phyloP scores from a whole-genome alignment of 2,113 vertebrate genomes.

The Callipepla californica region DNA sequence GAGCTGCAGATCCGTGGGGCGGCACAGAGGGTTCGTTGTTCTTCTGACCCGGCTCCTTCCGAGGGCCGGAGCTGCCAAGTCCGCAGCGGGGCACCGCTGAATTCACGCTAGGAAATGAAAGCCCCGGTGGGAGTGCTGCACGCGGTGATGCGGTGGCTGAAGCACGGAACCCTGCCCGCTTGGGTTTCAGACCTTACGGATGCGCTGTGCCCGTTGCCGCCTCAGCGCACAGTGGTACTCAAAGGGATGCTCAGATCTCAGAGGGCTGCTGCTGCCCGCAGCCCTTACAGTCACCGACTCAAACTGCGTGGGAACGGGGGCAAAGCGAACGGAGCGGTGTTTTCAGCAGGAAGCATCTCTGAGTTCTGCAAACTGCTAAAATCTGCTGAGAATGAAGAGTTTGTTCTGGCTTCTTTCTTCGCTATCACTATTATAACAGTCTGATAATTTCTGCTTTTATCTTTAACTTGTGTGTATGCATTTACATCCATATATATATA shows the following conservation, averaged over 20 bases:
- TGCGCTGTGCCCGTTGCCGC: neutral
- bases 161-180: accelerated
- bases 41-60: neutral
- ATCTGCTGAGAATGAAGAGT: neutral
- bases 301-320: neutral
- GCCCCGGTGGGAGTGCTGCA: neutral
- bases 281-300: neutral
- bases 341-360: neutral
- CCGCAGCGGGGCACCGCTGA: neutral
- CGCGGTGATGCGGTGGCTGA: neutral
- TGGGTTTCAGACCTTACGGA: neutral
- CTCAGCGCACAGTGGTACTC: neutral
- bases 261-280: neutral
- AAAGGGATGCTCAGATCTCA: too few relatives aligned
- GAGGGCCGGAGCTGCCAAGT: neutral
- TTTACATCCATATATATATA: neutral
- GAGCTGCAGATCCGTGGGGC: neutral
- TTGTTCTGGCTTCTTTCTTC: neutral
- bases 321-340: neutral
- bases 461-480: neutral
- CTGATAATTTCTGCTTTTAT: neutral
- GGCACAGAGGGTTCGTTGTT: slow-evolving; percentile 7
- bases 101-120: neutral
- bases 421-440: neutral
- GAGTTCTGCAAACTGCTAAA: neutral